Evolutionary conservation across 2,888 invertebrate species (phyloP).

Genomic region (Aporophyla nigra): DNA sequence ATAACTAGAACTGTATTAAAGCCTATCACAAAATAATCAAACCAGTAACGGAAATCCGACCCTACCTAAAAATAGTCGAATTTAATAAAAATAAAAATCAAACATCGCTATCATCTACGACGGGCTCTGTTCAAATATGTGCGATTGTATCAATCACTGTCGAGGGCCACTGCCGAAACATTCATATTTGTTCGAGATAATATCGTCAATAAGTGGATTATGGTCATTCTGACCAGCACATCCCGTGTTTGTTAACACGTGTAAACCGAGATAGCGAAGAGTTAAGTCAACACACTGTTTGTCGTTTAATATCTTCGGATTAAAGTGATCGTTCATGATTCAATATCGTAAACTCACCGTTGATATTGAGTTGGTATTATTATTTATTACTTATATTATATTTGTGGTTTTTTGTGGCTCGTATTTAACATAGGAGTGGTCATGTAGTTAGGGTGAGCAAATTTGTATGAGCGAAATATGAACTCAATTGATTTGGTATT

Average conservation of each 20-base stretch:
- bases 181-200: slow-evolving; percentile 76
- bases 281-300: slow-evolving; percentile 66
- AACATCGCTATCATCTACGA: slow-evolving; percentile 58
- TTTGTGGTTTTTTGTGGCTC: slow-evolving; percentile 47
- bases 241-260: slow-evolving; percentile 84
- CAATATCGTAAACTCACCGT: slow-evolving; percentile 53
- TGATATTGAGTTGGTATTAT: slow-evolving; percentile 50
- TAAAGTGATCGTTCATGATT: slow-evolving; percentile 67
- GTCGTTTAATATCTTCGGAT: slow-evolving; percentile 65
- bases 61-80: slow-evolving; percentile 42
- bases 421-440: slow-evolving; percentile 2
- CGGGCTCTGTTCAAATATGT: slow-evolving; percentile 62
- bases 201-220: slow-evolving; percentile 84
- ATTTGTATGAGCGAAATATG: background rate
- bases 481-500: background rate
- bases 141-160: slow-evolving; percentile 80
- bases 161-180: slow-evolving; percentile 67
- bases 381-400: slow-evolving; percentile 47
- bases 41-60: slow-evolving; percentile 56
- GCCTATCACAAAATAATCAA: slow-evolving; percentile 22
- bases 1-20: slow-evolving; percentile 1
- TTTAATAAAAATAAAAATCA: slow-evolving; percentile 64
- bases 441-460: slow-evolving; percentile 11
- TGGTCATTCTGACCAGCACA: slow-evolving; percentile 76
- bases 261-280: slow-evolving; percentile 70